These are phyloP conservation scores for Rhinichthys klamathensis DNA, from an alignment of 2,113 vertebrate species.

Conservation along the genomic window DNA sequence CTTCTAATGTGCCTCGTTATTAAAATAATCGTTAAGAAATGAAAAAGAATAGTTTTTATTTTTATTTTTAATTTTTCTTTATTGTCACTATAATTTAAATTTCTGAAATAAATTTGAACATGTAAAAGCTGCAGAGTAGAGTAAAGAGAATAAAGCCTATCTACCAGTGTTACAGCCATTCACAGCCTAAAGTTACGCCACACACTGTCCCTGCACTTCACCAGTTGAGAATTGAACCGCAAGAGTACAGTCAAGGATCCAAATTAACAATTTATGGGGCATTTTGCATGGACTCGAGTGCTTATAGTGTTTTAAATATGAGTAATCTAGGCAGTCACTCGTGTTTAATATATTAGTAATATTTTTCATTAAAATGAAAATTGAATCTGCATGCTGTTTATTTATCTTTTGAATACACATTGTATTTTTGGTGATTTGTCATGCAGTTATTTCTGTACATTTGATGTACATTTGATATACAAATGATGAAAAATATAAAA, in stretches of 20 bases:
- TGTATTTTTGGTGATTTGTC: neutral
- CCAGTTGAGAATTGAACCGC: neutral
- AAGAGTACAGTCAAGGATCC: neutral
- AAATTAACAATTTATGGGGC: neutral
- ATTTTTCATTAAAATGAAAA: neutral
- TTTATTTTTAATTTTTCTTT: slow-evolving; percentile 17
- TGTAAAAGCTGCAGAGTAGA: slow-evolving; percentile 73
- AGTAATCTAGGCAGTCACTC: neutral
- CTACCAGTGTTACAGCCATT: slow-evolving; percentile 57
- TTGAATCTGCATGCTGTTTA: neutral
- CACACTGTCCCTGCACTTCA: neutral
- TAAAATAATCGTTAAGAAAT: slow-evolving; percentile 74
- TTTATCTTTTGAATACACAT: neutral
- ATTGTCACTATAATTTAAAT: slow-evolving; percentile 63
- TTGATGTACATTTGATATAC: neutral
- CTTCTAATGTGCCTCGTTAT: slow-evolving; percentile 80
- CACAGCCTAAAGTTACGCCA: slow-evolving; percentile 21
- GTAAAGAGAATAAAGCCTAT: slow-evolving; percentile 69
- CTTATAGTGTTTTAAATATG: neutral
- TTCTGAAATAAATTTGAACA: slow-evolving; percentile 68
- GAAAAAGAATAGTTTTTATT: slow-evolving; percentile 67
- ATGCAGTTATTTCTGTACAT: neutral
- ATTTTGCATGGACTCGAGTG: neutral
- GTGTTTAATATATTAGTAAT: neutral
- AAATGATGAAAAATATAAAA: neutral